Evolutionary conservation across 2,113 vertebrate genomes (phyloP).

Genomic region (Enhydra lutris): DNA sequence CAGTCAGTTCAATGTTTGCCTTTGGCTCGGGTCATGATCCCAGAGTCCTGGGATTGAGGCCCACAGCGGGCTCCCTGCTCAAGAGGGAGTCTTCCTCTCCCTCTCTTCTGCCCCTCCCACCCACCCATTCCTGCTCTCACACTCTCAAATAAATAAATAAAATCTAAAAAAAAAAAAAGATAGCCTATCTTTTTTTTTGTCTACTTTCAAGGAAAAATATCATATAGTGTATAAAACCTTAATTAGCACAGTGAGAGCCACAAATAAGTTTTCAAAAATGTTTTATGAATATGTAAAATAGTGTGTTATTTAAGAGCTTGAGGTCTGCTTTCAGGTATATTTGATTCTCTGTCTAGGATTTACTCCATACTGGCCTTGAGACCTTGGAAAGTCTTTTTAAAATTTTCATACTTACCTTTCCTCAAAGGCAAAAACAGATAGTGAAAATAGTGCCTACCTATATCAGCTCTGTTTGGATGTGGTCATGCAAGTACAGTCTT

Average conservation of each 20-base stretch:
- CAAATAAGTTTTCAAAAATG: neutral
- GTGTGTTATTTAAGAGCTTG: neutral
- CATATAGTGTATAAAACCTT: neutral
- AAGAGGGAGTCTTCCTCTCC: neutral
- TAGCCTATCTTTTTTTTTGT: neutral
- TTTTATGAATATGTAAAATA: neutral
- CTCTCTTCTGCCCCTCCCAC: neutral
- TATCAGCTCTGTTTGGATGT: neutral
- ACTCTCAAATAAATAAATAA: neutral
- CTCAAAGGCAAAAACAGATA: neutral
- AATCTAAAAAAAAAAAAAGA: neutral
- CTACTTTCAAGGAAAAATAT: neutral
- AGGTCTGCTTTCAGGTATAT: neutral
- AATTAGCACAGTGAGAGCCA: neutral
- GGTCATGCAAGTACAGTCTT: neutral
- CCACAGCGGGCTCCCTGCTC: neutral
- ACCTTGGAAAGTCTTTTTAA: neutral
- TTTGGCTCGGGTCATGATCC: neutral
- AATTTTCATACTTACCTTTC: neutral
- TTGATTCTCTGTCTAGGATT: neutral
- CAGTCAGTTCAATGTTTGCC: neutral
- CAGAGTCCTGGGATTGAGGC: neutral
- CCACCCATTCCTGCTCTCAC: neutral
- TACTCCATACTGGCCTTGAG: neutral
- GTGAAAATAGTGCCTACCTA: neutral